Evolutionary conservation across 2,797 vertebrate species (phyloP), one percentile per base, ranked within the genome.

Genomic region (Ctenopoma kingsleyae): DNA sequence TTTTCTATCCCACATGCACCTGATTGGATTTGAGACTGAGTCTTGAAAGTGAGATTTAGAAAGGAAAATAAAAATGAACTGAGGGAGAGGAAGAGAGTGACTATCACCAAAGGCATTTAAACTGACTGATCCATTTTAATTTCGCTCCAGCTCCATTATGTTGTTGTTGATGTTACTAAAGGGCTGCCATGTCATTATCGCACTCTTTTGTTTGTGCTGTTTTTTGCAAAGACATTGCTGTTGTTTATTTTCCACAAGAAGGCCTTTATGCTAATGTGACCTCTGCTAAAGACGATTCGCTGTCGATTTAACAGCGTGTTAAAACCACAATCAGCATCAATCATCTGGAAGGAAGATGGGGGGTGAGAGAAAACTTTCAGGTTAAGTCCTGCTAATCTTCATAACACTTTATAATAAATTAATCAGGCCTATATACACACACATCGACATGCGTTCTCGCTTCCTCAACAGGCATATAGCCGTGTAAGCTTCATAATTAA

Each of bases 251-350:
- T 89, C 67, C 75, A 74, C 72, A 74, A 84, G 78, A 83, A 85
- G 77, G 76, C 71, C 83, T 81, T 87, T 82, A 87, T 91, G 90
- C 86, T 91, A 91, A 93, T 92, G 78, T 44, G 1, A 85, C 86
- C 81, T 86, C 77, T 58, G 75, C 73, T 83, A 79, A 89, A 87
- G 79, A 88, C 64, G 51, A 88, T 90, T 90, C 76, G 69, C 80
- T 83, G 82, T 89, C 65, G 65, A 89, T 91, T 91, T 90, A 92
- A 87, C 83, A 76, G 76, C 66, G 19, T 85, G 80, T 91, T 87
- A 77, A 86, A 82, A 74, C 71, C 71, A 75, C 85, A 78, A 80
- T 85, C 74, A 59, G 81, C 84, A 78, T 91, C 87, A 87, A 76
- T 92, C 90, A 89, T 78, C 74, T 20, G n/a, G 63, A 88, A 84